Conservation (phyloP, 1,140 invertebrate species). For the Dysdera silvatica region DNA sequence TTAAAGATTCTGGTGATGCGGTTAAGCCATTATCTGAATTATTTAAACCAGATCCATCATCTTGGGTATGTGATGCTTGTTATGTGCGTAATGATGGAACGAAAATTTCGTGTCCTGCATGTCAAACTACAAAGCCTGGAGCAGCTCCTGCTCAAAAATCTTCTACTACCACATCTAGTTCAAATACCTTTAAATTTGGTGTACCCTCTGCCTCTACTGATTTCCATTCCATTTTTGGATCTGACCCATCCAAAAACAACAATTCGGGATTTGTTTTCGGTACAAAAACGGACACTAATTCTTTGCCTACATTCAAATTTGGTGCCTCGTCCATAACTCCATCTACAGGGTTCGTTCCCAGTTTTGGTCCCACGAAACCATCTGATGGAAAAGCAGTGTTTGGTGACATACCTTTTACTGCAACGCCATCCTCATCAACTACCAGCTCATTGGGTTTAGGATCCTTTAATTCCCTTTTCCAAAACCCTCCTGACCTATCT, state of each 20-base stretch:
- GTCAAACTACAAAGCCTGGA: constrained; percentile 49
- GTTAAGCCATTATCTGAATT: constrained; percentile 46
- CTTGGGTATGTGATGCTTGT: constrained; percentile 73
- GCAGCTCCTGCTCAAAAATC: constrained; percentile 1
- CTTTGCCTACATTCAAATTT: constrained; percentile 23
- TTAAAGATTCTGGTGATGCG: too few relatives aligned
- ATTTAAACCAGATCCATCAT: constrained; percentile 61
- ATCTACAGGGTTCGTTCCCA: neutral
- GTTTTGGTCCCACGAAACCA: neutral
- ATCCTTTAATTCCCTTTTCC: too few relatives aligned
- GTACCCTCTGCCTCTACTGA: neutral
- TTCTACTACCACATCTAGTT: neutral
- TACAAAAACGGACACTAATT: neutral
- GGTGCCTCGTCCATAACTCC: neutral
- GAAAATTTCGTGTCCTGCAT: constrained; percentile 56
- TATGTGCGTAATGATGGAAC: constrained; percentile 60
- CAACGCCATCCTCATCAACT: neutral
- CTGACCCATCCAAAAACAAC: neutral
- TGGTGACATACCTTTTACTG: neutral
- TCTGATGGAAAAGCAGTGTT: neutral
- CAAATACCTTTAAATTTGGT: neutral
- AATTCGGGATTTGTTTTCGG: constrained; percentile 22
- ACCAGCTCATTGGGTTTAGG: too few relatives aligned
- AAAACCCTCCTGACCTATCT: neutral
- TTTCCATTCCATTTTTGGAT: constrained; percentile 12